These are phyloP conservation scores for Drosophila ambigua DNA, from an alignment of 1,140 invertebrate species.

Conservation along the genomic window DNA sequence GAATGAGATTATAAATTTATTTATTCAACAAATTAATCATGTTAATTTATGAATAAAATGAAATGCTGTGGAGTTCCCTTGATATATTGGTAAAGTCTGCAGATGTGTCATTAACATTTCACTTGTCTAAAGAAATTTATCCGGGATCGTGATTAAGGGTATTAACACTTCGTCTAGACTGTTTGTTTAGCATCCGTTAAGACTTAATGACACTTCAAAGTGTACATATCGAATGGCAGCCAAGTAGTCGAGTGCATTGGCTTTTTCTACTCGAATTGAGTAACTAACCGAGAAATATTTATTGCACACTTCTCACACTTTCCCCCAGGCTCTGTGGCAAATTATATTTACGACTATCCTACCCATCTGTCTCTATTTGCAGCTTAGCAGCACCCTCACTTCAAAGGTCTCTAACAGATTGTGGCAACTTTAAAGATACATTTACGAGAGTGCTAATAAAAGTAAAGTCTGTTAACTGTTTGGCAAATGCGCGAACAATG, in stretches of 20 bases:
- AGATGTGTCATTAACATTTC: not conserved
- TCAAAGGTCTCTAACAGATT: slow-evolving; percentile 13
- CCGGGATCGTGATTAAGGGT: slow-evolving; percentile 18
- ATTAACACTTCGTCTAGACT: slow-evolving; percentile 47
- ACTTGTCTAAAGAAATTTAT: slow-evolving; percentile 1
- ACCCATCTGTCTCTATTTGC: not conserved
- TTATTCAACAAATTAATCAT: too few species aligned
- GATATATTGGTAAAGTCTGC: too few species aligned
- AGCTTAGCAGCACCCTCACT: slow-evolving; percentile 6
- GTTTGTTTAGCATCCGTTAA: slow-evolving; percentile 41
- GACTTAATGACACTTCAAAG: slow-evolving; percentile 1
- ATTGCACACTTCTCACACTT: slow-evolving; percentile 32
- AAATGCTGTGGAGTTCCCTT: too few species aligned
- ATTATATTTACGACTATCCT: not conserved
- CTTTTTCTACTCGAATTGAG: not conserved
- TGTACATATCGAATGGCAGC: slow-evolving; percentile 1
- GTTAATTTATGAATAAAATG: too few species aligned
- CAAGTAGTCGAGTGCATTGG: slow-evolving; percentile 4
- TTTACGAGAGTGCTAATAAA: slow-evolving; percentile 60
- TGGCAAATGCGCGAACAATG: slow-evolving; percentile 32
- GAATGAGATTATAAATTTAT: too few species aligned
- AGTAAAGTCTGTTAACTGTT: slow-evolving; percentile 23
- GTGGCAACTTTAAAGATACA: slow-evolving; percentile 54
- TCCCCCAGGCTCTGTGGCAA: slow-evolving; percentile 15
- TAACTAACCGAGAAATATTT: not conserved